These are phyloP conservation scores for Hemitrygon akajei DNA, from an alignment of 2,797 vertebrate species.

Conservation along the genomic window DNA sequence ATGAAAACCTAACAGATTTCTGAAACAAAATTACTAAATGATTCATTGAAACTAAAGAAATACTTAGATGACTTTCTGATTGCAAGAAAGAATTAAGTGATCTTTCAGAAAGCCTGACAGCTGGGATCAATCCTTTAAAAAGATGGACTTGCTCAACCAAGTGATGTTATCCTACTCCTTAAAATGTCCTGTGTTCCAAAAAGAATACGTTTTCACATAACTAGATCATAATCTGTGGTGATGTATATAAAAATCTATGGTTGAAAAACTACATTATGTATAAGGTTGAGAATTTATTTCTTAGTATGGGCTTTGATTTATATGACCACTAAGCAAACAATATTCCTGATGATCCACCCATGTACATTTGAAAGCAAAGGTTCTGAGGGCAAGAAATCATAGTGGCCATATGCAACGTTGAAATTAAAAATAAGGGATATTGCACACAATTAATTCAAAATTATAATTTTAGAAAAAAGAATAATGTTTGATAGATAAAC, in stretches of 20 bases:
- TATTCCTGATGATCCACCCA: not conserved
- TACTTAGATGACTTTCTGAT: not conserved
- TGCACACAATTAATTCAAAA: not conserved
- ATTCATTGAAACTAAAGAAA: not conserved
- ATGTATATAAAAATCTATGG: not conserved
- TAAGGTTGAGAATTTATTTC: not conserved
- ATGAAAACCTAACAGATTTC: not conserved
- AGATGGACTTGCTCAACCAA: not conserved
- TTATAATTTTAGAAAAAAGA: not conserved
- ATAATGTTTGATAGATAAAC: not conserved
- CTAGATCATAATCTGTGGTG: not conserved
- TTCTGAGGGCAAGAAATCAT: not conserved
- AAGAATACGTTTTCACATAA: not conserved
- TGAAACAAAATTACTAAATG: not conserved
- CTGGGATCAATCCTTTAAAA: conserved; percentile 5
- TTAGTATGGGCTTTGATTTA: not conserved
- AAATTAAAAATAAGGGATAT: not conserved
- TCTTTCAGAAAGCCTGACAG: conserved; percentile 1
- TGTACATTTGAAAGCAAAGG: not conserved
- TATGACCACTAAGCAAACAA: not conserved
- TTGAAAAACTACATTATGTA: not conserved
- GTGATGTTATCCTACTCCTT: not conserved
- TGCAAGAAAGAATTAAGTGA: not conserved
- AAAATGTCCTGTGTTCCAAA: not conserved
- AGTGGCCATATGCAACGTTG: not conserved